phyloP scores from a whole-genome alignment of 2,888 invertebrate genomes.

The Drosophila acutilabella region DNA sequence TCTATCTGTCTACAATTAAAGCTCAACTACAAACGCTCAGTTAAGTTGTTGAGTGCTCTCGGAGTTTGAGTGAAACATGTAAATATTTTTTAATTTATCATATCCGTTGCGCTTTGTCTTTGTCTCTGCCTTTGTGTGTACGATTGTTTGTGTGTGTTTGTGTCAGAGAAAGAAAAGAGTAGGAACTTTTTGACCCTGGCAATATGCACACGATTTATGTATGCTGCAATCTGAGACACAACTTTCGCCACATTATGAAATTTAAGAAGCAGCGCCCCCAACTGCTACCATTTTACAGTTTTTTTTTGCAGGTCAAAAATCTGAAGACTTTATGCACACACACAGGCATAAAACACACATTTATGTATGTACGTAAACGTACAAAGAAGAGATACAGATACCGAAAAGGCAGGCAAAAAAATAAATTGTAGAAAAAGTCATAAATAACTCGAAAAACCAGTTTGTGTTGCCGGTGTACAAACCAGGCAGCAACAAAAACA shows the following conservation, averaged over 20 bases:
- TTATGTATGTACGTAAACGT: conserved; percentile 7
- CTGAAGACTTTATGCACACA: conserved; percentile 42
- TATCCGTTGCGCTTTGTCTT: conserved; percentile 65
- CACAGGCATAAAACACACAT: neutral
- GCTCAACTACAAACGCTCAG: conserved; percentile 47
- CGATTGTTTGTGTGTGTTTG: conserved; percentile 4
- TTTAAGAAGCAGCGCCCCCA: conserved; percentile 54
- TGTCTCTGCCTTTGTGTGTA: conserved; percentile 23
- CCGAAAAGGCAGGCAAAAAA: conserved; percentile 68
- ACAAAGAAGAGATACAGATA: conserved; percentile 61
- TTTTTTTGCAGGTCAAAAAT: conserved; percentile 78
- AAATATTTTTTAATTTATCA: conserved; percentile 69
- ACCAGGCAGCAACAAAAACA: conserved; percentile 52
- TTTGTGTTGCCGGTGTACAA: conserved; percentile 80
- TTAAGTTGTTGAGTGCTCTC: conserved; percentile 20
- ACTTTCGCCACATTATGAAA: conserved; percentile 80
- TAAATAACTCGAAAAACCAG: conserved; percentile 82
- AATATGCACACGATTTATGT: conserved; percentile 15
- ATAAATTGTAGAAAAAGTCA: conserved; percentile 75
- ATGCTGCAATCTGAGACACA: conserved; percentile 64
- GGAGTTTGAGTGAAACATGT: conserved; percentile 53
- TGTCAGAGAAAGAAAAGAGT: conserved; percentile 1
- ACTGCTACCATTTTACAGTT: conserved; percentile 30
- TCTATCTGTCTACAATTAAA: conserved; percentile 53
- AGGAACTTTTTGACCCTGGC: conserved; percentile 16